Evolutionary conservation across 2,888 invertebrate species (phyloP), one percentile per base, ranked within the genome.

Genomic region (Cryptophagus acutangulus): DNA sequence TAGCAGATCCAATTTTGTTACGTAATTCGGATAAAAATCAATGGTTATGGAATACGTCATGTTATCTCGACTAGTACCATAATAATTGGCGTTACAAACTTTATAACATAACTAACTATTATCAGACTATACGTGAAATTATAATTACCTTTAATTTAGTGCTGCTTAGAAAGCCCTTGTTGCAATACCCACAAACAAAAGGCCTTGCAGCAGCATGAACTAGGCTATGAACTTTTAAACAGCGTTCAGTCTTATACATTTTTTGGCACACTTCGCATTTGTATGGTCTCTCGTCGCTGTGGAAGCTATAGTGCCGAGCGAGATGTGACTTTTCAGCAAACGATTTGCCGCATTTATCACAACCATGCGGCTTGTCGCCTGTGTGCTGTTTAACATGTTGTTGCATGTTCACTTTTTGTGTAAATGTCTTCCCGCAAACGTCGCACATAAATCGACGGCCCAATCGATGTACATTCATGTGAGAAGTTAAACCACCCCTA

Each of bases 101-200:
- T n/a, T n/a, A n/a, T n/a, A n/a, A n/a, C n/a, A n/a, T n/a, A n/a
- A n/a, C n/a, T n/a, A n/a, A n/a, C n/a, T n/a, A n/a, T n/a, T n/a
- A n/a, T n/a, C n/a, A n/a, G n/a, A n/a, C n/a, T n/a, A n/a, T n/a
- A n/a, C n/a, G n/a, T n/a, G n/a, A n/a, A n/a, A n/a, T n/a, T n/a
- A n/a, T n/a, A n/a, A n/a, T 49, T 54, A 66, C 67, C 72, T 33
- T 77, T 65, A 47, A 74, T 68, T 46, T 79, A 69, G 50, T 79
- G 69, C 65, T 80, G 73, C 52, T 83, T 49, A 51, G 67, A 49
- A 77, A 77, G n/a, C 75, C 74, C 57, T 77, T 77, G 40, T 68
- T 71, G 57, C 77, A 77, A 38, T 73, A 71, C 9, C 63, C 68
- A 51, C 77, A 77, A 1, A 73, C 72, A 46, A 74, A 76, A 0